Conservation (phyloP, 1,140 invertebrate species). For the Ostrea edulis region DNA sequence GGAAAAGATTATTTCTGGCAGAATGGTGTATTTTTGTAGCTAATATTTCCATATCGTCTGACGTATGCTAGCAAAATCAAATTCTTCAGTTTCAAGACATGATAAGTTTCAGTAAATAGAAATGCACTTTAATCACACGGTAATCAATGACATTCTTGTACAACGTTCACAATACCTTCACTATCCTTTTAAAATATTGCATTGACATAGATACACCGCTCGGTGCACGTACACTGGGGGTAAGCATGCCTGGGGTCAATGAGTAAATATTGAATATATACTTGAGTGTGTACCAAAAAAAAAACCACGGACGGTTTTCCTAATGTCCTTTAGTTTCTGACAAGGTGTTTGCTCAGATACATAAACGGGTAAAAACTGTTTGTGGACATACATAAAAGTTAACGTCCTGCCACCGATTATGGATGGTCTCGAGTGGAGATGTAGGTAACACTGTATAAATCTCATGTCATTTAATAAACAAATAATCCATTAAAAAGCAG, state of each 20-base stretch:
- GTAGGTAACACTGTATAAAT: background rate
- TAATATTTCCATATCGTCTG: too few relatives aligned
- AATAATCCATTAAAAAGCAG: background rate
- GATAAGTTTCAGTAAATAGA: too few relatives aligned
- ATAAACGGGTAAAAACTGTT: constrained; percentile 13
- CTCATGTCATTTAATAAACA: background rate
- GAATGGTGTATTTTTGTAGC: too few relatives aligned
- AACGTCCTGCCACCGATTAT: background rate
- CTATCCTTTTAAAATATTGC: constrained; percentile 7
- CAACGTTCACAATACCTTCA: constrained; percentile 15
- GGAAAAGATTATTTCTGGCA: too few relatives aligned
- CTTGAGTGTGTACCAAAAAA: constrained; percentile 21
- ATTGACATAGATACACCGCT: background rate
- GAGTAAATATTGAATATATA: constrained; percentile 1
- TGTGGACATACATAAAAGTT: background rate
- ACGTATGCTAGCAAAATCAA: too few relatives aligned
- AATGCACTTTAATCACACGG: background rate
- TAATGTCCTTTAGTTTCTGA: background rate
- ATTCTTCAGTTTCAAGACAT: too few relatives aligned
- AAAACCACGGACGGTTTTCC: background rate
- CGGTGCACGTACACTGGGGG: background rate
- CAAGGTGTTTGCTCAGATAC: background rate
- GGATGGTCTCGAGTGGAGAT: constrained; percentile 5
- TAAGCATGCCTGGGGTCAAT: background rate
- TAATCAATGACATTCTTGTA: constrained; percentile 3